A percentile compares a stretch with the other conserved stretches of the same genome.
Conservation (phyloP, 2,113 vertebrate genomes). For the Ascaphus truei region DNA sequence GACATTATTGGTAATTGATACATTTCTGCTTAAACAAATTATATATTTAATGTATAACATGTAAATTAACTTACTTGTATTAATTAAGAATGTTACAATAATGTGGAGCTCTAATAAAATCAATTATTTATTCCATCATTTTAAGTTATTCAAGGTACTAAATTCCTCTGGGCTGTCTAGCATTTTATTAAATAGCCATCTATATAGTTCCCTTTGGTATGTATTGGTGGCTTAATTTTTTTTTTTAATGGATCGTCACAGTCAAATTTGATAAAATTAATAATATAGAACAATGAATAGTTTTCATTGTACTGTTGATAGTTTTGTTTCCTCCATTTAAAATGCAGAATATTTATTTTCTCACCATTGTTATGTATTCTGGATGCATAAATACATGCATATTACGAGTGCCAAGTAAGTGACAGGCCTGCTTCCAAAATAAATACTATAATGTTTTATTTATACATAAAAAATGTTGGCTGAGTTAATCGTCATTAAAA, state of each 20-base stretch:
- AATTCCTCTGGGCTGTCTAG: no score
- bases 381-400: background rate
- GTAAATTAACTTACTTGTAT: no score
- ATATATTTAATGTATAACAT: no score
- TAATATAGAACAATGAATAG: background rate
- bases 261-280: background rate
- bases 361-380: background rate
- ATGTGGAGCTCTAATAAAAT: no score
- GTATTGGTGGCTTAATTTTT: no score
- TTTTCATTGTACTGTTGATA: background rate
- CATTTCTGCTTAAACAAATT: no score
- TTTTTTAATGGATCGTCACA: background rate
- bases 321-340: background rate
- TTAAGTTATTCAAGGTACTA: no score
- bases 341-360: background rate
- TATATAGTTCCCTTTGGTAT: no score
- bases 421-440: background rate
- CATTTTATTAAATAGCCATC: no score
- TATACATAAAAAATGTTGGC: conserved; percentile 4
- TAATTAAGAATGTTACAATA: no score
- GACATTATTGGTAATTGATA: no score
- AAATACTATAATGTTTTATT: conserved; percentile 11
- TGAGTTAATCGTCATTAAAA: background rate
- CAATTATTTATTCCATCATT: no score
- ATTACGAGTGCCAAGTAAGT: background rate